Evolutionary conservation across 1,140 invertebrate species (phyloP), one percentile per base, ranked within the genome.

Genomic region (Diorhabda carinulata): DNA sequence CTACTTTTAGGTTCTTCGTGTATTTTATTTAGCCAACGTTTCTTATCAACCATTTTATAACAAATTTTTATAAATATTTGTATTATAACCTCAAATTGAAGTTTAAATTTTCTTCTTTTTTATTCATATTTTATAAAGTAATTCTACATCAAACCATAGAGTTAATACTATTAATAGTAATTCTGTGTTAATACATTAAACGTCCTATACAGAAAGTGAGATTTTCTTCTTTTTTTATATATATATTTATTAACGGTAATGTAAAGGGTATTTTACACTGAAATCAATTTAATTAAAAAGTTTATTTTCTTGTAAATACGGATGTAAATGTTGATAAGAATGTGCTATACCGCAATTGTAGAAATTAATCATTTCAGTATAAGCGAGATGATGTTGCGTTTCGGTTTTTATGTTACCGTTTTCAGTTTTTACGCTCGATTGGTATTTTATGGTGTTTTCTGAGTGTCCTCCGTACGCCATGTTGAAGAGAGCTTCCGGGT

Each of bases 401-500:
- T 81, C 79, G 6, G 68, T 67, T 73, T 81, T 81, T 4, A 75
- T 69, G 60, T 67, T 62, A 41, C 69, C 6, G 67, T 73, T 74
- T 68, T 79, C 76, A 3, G 73, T 43, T 70, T 73, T 72, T n/a
- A 59, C 71, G 58, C 66, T 59, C 5, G 65, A 64, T 41, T 70
- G 72, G 10, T 52, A 66, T 67, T 69, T 71, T 6, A 75, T 7
- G 43, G 70, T 45, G n/a, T 72, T 66, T 45, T 77, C 71, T n/a
- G 70, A 43, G 47, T 76, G 66, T 10, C 59, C 67, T 62, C 84
- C 83, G 76, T 87, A 87, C 4, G 93, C 92, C 91, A 96, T 94
- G 68, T 91, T 93, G 82, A 96, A 96, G 0, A 97, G 84, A 0
- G 94, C 93, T 74, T 97, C 94, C 2, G 94, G 95, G 81, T 96